These are phyloP conservation scores for Drosophila macrospina DNA, from an alignment of 2,888 invertebrate species.

Conservation along the genomic window DNA sequence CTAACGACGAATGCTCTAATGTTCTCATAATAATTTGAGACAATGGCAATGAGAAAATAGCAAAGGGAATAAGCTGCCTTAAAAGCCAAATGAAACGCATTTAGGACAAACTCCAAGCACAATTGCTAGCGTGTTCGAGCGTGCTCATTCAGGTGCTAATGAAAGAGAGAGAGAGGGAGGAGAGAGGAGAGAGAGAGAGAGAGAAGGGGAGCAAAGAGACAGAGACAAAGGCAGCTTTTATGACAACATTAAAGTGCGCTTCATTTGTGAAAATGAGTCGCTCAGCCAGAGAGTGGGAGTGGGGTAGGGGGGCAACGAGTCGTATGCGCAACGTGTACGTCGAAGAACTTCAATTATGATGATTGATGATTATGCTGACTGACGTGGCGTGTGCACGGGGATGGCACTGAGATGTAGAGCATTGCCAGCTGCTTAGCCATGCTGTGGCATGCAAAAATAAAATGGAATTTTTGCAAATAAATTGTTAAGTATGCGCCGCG, in stretches of 20 bases:
- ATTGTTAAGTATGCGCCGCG: slow-evolving; percentile 70
- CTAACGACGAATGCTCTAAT: slow-evolving; percentile 19
- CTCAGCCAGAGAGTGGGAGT: slow-evolving; percentile 17
- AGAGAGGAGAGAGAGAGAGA: not conserved
- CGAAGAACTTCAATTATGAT: slow-evolving; percentile 73
- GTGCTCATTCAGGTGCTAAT: slow-evolving; percentile 33
- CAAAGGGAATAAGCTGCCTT: slow-evolving; percentile 14
- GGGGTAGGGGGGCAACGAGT: slow-evolving; percentile 20
- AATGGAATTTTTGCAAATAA: slow-evolving; percentile 74
- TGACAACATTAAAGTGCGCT: slow-evolving; percentile 66
- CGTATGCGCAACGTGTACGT: slow-evolving; percentile 55
- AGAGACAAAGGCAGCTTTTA: slow-evolving; percentile 45
- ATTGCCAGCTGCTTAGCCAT: slow-evolving; percentile 9
- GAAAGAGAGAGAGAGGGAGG: not conserved
- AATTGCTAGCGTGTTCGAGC: not conserved
- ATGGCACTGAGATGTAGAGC: slow-evolving; percentile 11
- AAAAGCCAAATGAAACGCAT: slow-evolving; percentile 45
- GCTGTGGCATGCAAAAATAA: slow-evolving; percentile 68
- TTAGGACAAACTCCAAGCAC: not conserved
- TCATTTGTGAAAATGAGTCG: slow-evolving; percentile 66
- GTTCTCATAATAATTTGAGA: slow-evolving; percentile 25
- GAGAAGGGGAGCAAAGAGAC: too few species aligned
- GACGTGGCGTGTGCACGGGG: slow-evolving; percentile 36
- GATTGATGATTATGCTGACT: slow-evolving; percentile 71
- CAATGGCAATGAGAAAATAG: slow-evolving; percentile 25